phyloP scores from a whole-genome alignment of 2,888 invertebrate genomes.

The Xestia c-nigrum region DNA sequence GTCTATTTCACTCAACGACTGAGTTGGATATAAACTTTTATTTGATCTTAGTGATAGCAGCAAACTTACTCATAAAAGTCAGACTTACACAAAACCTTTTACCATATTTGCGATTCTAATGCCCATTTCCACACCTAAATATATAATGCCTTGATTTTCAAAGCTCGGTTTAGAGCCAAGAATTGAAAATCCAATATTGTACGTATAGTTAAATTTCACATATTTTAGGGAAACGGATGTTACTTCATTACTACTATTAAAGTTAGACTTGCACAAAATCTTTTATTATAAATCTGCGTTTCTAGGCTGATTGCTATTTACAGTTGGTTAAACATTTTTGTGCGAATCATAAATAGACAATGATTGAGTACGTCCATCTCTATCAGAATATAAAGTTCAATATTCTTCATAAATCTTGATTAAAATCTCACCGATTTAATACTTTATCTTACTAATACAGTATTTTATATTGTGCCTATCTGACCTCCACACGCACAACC shows the following conservation, averaged over 20 bases:
- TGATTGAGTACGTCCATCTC: neutral
- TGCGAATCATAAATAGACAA: neutral
- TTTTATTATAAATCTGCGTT: neutral
- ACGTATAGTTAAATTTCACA: neutral
- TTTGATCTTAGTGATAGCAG: conserved; percentile 33
- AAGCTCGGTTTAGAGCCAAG: neutral
- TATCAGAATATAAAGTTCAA: neutral
- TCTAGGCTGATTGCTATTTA: neutral
- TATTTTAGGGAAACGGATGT: neutral
- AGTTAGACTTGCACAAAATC: neutral
- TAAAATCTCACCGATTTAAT: neutral
- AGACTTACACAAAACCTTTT: neutral
- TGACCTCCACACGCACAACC: neutral
- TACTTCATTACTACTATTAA: neutral
- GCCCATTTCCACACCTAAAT: neutral
- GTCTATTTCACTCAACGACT: conserved; percentile 10
- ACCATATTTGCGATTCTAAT: neutral
- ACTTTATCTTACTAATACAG: neutral
- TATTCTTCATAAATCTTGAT: neutral
- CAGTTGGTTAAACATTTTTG: neutral
- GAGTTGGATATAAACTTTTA: conserved; percentile 33
- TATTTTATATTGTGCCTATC: neutral
- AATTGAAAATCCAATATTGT: neutral
- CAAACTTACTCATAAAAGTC: conserved; percentile 5
- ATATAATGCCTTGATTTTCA: neutral